Evolutionary conservation across 2,113 vertebrate species (phyloP), one percentile per base, ranked within the genome.

Genomic region (Macaca mulatta): DNA sequence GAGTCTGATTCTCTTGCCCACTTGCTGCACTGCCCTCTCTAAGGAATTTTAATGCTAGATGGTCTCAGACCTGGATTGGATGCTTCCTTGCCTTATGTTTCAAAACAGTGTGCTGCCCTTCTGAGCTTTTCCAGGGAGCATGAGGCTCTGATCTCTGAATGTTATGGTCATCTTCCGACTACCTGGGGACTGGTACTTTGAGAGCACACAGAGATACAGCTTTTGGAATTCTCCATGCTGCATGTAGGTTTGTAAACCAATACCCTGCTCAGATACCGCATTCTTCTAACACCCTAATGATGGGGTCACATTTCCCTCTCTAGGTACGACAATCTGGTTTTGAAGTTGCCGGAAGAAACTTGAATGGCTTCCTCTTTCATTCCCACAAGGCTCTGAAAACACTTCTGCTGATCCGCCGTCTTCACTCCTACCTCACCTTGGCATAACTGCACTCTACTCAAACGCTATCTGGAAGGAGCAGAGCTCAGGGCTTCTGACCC

Each of bases 211-310:
- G 23, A n/a, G 27, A 27, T 8, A 25, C 4, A 20, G 27, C 43
- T 77, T 90, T 27, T 14, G 64, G 30, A 69, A 25, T 75, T 55
- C 55, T 27, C 23, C 30, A 14, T 2, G 3, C 43, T 12, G 11
- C 6, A 0, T 6, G 5, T 22, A 6, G 55, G 38, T 38, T 77
- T 81, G 25, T 61, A 79, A 85, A 40, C 40, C 23, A 82, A 6
- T 1, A 27, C n/a, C 48, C 35, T 3, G 3, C 16, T 16, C 27
- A 67, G 86, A n/a, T 0, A 1, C 52, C 2, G 0, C 10, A 57
- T 59, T 32, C 50, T n/a, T 77, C 57, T 52, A 10, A n/a, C 40
- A 45, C 7, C 4, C 32, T 10, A 32, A 12, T 0, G 20, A 6
- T 43, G 14, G 30, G 32, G 23, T 27, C 74, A 74, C 20, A 35